phyloP scores from a whole-genome alignment of 2,113 vertebrate genomes.

The Siphamia tubifer region DNA sequence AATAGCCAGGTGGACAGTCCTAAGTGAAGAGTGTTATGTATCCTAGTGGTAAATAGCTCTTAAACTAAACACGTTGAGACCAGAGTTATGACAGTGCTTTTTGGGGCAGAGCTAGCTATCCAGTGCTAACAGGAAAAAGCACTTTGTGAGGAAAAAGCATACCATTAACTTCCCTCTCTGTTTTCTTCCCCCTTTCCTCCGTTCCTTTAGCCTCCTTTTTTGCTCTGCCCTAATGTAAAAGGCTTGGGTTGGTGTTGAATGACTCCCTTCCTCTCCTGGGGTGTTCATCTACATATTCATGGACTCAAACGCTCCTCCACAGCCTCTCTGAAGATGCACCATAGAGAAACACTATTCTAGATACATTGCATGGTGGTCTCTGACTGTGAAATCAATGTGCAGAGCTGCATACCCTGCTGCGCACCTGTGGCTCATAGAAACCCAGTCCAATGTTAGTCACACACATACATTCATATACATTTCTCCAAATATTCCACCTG shows the following conservation, averaged over 20 bases:
- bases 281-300: slow-evolving; percentile 75
- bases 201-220: slow-evolving; percentile 21
- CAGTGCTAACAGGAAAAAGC: slow-evolving; percentile 44
- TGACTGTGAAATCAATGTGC: slow-evolving; percentile 70
- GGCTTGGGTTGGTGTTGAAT: slow-evolving; percentile 50
- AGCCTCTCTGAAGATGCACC: slow-evolving; percentile 56
- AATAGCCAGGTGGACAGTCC: background rate
- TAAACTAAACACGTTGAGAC: background rate
- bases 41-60: slow-evolving; percentile 23
- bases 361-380: slow-evolving; percentile 52
- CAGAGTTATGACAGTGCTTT: background rate
- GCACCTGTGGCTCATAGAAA: slow-evolving; percentile 57
- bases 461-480: background rate
- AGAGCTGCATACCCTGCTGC: slow-evolving; percentile 22
- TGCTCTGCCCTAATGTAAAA: slow-evolving; percentile 61
- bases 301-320: slow-evolving; percentile 51
- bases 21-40: background rate
- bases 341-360: slow-evolving; percentile 52
- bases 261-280: slow-evolving; percentile 45
- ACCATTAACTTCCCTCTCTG: slow-evolving; percentile 41
- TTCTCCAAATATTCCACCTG: slow-evolving; percentile 5
- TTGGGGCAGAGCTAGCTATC: background rate
- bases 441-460: background rate
- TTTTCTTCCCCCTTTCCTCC: slow-evolving; percentile 13
- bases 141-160: slow-evolving; percentile 37